Conservation (phyloP, 2,797 vertebrate species). For the Cryptoblepharus egeriae region DNA sequence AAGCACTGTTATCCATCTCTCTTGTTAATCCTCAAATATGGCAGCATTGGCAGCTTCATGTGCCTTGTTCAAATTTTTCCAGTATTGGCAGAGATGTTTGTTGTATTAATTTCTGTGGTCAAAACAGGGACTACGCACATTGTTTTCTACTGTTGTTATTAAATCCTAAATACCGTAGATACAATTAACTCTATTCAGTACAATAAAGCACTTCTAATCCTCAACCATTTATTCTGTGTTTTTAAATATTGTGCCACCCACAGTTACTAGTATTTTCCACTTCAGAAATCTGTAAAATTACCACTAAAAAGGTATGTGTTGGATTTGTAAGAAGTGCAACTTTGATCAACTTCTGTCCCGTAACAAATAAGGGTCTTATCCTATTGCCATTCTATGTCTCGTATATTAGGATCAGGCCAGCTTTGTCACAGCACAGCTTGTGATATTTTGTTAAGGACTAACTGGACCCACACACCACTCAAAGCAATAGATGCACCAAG, state of each 20-base stretch:
- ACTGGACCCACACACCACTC: no score
- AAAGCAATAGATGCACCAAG: no score
- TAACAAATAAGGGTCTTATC: background rate
- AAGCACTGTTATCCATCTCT: background rate
- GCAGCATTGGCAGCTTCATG: background rate
- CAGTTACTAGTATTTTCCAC: conserved; percentile 18
- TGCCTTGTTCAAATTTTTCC: background rate
- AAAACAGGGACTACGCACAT: background rate
- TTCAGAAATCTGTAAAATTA: conserved; percentile 22
- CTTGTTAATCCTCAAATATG: background rate
- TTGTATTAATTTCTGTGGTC: background rate
- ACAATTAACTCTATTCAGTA: conserved; percentile 6
- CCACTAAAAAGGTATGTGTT: conserved; percentile 4
- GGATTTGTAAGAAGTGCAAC: background rate
- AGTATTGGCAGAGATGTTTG: background rate
- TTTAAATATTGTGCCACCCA: conserved; percentile 15
- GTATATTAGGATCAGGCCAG: background rate
- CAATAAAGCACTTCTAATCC: conserved; percentile 37
- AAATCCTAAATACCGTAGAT: background rate
- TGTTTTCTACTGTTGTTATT: background rate
- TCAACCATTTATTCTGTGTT: conserved; percentile 40
- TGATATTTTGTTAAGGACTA: no score
- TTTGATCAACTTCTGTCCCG: background rate
- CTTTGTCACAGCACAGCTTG: background rate
- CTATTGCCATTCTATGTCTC: background rate